Conservation (phyloP, 2,113 vertebrate species). For the Labrus mixtus region DNA sequence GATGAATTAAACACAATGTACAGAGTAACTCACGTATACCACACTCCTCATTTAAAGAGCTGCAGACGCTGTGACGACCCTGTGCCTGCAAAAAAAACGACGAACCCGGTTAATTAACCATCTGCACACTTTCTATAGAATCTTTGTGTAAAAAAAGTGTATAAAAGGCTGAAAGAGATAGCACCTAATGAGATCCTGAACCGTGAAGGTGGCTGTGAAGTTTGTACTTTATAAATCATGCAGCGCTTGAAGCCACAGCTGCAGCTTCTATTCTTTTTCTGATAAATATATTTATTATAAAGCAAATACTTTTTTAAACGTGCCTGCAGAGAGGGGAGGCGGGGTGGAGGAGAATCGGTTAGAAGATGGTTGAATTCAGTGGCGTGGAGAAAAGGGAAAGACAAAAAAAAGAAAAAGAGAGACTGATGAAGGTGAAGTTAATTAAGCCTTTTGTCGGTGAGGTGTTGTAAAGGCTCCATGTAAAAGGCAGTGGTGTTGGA, state of each 20-base stretch:
- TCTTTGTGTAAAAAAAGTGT: neutral
- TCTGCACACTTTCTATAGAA: conserved; percentile 11
- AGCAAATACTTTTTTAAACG: conserved; percentile 15
- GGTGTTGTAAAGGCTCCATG: conserved; percentile 10
- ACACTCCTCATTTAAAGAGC: conserved; percentile 1
- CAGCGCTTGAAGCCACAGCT: conserved; percentile 35
- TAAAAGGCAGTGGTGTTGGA: conserved; percentile 32
- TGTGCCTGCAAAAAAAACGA: neutral
- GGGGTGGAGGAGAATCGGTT: neutral
- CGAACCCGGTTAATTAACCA: conserved; percentile 23
- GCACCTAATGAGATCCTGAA: conserved; percentile 23
- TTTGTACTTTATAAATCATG: conserved; percentile 56
- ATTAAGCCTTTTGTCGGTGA: conserved; percentile 57
- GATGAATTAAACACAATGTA: conserved; percentile 18
- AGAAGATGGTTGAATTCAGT: conserved; percentile 14
- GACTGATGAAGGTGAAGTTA: conserved; percentile 58
- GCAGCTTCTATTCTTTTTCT: conserved; percentile 44
- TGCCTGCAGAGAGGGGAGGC: conserved; percentile 5
- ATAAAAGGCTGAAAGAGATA: conserved; percentile 6
- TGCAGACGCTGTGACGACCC: neutral
- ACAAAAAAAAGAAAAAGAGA: neutral
- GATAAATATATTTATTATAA: conserved; percentile 64
- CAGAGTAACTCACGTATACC: neutral
- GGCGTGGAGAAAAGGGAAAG: conserved; percentile 9
- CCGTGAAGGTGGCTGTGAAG: conserved; percentile 38